Percentiles rank a stretch among this genome's conserved stretches.
Evolutionary conservation across 2,113 vertebrate species (phyloP).

Genomic region (Dicerorhinus sumatrensis): DNA sequence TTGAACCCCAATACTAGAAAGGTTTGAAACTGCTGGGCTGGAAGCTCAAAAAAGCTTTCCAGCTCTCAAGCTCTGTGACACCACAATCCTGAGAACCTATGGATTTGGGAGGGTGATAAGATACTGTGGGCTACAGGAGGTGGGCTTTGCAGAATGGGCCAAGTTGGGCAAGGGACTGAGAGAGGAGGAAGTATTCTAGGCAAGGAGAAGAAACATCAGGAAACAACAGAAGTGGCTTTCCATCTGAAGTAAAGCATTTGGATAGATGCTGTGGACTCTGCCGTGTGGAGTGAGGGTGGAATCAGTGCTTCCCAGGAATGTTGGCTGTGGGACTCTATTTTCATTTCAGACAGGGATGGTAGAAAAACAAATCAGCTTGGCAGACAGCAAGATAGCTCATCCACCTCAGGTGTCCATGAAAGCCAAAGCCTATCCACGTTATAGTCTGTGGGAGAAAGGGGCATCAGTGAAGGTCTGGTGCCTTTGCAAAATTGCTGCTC

Average conservation of each 20-base stretch:
- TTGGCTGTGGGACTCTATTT: neutral
- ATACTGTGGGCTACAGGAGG: neutral
- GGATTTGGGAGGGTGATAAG: neutral
- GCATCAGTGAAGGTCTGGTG: accelerated
- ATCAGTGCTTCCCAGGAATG: neutral
- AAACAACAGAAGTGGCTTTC: neutral
- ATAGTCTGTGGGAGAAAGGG: neutral
- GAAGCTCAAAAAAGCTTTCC: constrained; percentile 12
- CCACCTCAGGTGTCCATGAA: neutral
- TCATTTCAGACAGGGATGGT: neutral
- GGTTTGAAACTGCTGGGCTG: neutral
- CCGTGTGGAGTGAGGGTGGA: accelerated
- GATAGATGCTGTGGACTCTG: neutral
- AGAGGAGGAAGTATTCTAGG: neutral
- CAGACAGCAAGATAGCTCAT: neutral
- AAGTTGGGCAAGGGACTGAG: neutral
- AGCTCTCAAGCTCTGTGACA: neutral
- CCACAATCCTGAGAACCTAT: neutral
- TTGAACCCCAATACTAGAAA: neutral
- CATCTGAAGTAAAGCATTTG: neutral
- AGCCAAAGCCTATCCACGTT: neutral
- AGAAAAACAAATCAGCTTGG: neutral
- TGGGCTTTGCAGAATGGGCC: neutral
- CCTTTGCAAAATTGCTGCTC: neutral
- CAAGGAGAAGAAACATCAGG: neutral